These are phyloP conservation scores for Gymnocheta viridis DNA, from an alignment of 2,888 invertebrate genomes.

Conservation along the genomic window DNA sequence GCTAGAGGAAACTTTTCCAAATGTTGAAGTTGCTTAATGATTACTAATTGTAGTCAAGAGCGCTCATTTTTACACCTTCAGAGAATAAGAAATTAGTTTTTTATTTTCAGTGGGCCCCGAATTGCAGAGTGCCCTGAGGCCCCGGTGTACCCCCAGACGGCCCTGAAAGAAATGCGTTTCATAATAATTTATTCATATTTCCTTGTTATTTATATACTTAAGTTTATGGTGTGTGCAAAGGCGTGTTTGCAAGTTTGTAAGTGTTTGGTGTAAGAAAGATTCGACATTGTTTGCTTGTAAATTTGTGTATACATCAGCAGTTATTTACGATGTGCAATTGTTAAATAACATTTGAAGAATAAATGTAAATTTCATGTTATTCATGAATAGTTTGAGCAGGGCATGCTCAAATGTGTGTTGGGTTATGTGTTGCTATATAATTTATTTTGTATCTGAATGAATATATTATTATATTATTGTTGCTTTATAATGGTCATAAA, in stretches of 20 bases:
- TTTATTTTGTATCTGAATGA: constrained; percentile 45
- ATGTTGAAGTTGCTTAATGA: too few species aligned
- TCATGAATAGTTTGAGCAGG: not conserved
- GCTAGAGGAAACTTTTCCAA: too few species aligned
- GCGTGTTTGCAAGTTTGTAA: not conserved
- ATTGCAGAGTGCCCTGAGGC: too few species aligned
- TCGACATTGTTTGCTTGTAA: not conserved
- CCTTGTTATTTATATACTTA: not conserved
- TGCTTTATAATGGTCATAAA: constrained; percentile 57
- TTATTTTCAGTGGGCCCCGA: too few species aligned
- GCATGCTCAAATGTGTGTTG: not conserved
- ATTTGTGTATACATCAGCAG: not conserved
- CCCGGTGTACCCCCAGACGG: too few species aligned
- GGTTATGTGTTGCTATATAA: constrained; percentile 8
- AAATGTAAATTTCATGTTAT: constrained; percentile 13
- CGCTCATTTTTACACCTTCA: too few species aligned
- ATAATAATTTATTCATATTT: constrained; percentile 16
- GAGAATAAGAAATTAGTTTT: too few species aligned
- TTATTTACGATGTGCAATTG: constrained; percentile 25
- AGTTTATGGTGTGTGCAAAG: not conserved
- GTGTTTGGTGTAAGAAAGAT: not conserved
- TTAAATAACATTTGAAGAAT: not conserved
- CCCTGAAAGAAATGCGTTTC: not conserved
- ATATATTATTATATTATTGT: constrained; percentile 50
- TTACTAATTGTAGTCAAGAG: too few species aligned